Evolutionary conservation across 2,797 vertebrate genomes (phyloP).

Genomic region (Chrysocyon brachyurus): DNA sequence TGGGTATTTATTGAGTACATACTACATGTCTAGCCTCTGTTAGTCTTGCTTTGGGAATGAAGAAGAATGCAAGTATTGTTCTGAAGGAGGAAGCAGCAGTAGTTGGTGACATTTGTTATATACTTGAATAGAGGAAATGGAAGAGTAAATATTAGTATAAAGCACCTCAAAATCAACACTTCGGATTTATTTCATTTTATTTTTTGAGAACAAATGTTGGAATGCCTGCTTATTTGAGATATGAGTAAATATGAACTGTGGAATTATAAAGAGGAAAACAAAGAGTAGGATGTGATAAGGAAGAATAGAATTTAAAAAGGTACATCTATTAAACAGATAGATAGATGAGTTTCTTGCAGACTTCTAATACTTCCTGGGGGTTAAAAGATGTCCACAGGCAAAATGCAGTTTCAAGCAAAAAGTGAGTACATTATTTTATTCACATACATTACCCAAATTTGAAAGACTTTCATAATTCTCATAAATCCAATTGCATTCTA

Average conservation of each 20-base stretch:
- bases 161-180: background rate
- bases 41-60: slow-evolving; percentile 20
- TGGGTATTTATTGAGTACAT: background rate
- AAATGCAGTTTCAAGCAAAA: slow-evolving; percentile 12
- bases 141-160: background rate
- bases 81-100: background rate
- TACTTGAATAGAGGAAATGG: background rate
- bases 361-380: background rate
- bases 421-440: slow-evolving; percentile 7
- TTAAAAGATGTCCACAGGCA: background rate
- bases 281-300: background rate
- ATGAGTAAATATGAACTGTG: background rate
- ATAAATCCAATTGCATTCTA: background rate
- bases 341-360: background rate
- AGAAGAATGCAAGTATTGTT: background rate
- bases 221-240: background rate
- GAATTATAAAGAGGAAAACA: background rate
- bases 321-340: background rate
- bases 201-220: background rate
- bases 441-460: background rate
- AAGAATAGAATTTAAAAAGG: background rate
- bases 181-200: background rate
- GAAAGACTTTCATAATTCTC: slow-evolving; percentile 11
- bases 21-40: background rate
- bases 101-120: background rate